Evolutionary conservation across 2,797 vertebrate species (phyloP), one percentile per base, ranked within the genome.

Genomic region (Xenentodon cancila): DNA sequence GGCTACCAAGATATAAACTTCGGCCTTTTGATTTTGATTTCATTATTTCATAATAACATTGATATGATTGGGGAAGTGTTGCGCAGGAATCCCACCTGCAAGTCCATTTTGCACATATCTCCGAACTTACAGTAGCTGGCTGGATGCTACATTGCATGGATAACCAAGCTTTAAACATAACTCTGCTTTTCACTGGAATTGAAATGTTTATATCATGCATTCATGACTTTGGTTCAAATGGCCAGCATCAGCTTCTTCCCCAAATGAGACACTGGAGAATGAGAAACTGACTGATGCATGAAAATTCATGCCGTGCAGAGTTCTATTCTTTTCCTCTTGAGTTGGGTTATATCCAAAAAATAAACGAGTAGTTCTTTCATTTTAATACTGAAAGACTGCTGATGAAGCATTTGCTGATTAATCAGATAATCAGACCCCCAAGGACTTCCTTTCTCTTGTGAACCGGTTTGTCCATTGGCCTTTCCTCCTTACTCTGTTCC

Each of bases 401-500:
- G 88, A 87, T 59, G 71, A 47, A 48, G 80, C 85, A 72, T 73
- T 84, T 74, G 43, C 48, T 62, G 55, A 49, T 74, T 68, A 71
- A 61, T 81, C 79, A 83, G 75, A 86, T 89, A 83, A 87, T 83
- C 87, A 87, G 51, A 74, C 85, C 84, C 78, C 66, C 1, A 17
- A 58, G 74, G 79, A 80, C 64, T 66, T 75, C 45, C 18, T 46
- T 17, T 55, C 34, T 37, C 34, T 37, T 5, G 34, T 37, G 34
- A 13, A 37, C 34, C 34, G 11, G 12, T 13, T 37, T 60, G 34
- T 75, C 58, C 58, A 55, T 13, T 17, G 52, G 16, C 19, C 54
- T 53, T 42, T 56, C 20, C 27, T 62, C 57, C 42, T 51, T 30
- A 25, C 54, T 57, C 56, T 59, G 40, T 53, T 32, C 3, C 19